Evolutionary conservation across 2,888 invertebrate species (phyloP).

Genomic region (Chymomyza caudatula): DNA sequence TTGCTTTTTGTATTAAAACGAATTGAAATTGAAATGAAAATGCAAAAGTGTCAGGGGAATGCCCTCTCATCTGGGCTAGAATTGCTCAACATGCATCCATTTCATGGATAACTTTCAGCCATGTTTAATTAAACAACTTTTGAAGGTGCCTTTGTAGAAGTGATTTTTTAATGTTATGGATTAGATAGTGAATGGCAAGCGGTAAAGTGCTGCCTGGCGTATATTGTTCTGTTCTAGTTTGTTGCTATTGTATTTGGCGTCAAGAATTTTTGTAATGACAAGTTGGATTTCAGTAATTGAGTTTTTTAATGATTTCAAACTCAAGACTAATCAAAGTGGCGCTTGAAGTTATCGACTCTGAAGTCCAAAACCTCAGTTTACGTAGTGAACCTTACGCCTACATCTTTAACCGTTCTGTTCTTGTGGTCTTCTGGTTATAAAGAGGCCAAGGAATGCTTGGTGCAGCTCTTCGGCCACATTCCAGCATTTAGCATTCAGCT

Average conservation of each 20-base stretch:
- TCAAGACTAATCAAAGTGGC: too few relatives aligned
- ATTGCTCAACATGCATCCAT: background rate
- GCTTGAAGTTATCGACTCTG: too few relatives aligned
- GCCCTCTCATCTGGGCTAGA: background rate
- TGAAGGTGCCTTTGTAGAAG: background rate
- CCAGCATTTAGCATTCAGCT: too few relatives aligned
- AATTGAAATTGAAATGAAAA: constrained; percentile 64
- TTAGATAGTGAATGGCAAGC: background rate
- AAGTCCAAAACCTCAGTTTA: too few relatives aligned
- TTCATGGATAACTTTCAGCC: background rate
- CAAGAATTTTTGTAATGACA: background rate
- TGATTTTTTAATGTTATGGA: background rate
- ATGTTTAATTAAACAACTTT: constrained; percentile 68
- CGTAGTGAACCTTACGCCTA: too few relatives aligned
- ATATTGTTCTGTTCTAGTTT: background rate
- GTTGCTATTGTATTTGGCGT: background rate
- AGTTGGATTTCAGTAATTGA: too few relatives aligned
- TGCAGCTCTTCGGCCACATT: too few relatives aligned
- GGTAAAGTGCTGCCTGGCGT: background rate
- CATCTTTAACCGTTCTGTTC: too few relatives aligned
- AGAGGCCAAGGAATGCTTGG: too few relatives aligned
- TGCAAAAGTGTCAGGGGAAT: constrained; percentile 55
- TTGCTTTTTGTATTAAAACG: constrained; percentile 42
- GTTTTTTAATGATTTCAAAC: too few relatives aligned
- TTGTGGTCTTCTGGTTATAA: too few relatives aligned